A percentile compares a stretch with the other conserved stretches of the same genome.
These are phyloP conservation scores for Trypoxylus dichotomus DNA, from an alignment of 1,140 invertebrate species.

Conservation along the genomic window DNA sequence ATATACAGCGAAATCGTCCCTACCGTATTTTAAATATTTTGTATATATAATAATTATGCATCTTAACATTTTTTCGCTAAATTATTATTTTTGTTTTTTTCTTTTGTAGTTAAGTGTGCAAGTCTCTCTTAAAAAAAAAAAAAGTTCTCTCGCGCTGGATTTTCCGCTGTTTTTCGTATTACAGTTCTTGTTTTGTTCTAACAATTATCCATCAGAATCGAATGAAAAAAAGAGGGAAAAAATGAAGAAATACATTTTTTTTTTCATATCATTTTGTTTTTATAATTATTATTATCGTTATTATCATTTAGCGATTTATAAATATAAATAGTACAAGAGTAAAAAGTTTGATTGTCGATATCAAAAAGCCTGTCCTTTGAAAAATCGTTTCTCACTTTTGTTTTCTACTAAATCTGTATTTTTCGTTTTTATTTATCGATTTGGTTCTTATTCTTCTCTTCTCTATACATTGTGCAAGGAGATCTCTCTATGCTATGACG, in stretches of 20 bases:
- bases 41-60: conserved; percentile 48
- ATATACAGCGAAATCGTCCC: conserved; percentile 43
- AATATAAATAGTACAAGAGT: conserved; percentile 6
- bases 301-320: conserved; percentile 14
- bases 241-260: conserved; percentile 1
- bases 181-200: background rate
- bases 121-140: background rate
- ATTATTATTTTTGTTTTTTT: conserved; percentile 17
- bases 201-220: background rate
- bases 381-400: background rate
- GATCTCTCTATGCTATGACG: no score
- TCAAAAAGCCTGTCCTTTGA: conserved; percentile 22
- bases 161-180: background rate
- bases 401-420: background rate
- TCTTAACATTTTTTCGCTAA: conserved; percentile 43
- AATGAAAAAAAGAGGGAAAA: background rate
- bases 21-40: conserved; percentile 50
- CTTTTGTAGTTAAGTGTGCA: conserved; percentile 37
- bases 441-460: background rate
- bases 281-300: background rate
- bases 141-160: background rate
- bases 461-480: background rate
- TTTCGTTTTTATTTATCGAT: background rate
- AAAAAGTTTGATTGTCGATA: conserved; percentile 25
- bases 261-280: background rate